These are phyloP conservation scores for Anguilla rostrata DNA, from an alignment of 2,113 vertebrate species.

Conservation along the genomic window DNA sequence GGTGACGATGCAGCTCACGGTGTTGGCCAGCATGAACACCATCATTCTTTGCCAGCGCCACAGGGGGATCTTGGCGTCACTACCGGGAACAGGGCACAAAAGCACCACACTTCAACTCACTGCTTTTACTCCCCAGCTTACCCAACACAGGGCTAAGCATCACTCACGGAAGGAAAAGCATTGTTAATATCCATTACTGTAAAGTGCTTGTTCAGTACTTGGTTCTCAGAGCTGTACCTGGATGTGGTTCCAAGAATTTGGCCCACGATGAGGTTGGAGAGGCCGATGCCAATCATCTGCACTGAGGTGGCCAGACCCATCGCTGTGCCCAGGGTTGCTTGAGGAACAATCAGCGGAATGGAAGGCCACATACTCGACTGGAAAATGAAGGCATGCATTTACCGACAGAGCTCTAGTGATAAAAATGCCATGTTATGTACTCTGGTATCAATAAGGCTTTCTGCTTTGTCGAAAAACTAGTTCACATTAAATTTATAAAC, in stretches of 20 bases:
- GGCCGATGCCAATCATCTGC: constrained; percentile 76
- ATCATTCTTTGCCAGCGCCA: constrained; percentile 80
- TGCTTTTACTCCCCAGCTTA: background rate
- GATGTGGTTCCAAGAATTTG: constrained; percentile 74
- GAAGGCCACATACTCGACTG: constrained; percentile 83
- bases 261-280: constrained; percentile 78
- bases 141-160: background rate
- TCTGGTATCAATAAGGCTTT: background rate
- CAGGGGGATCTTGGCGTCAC: constrained; percentile 74
- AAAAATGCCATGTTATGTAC: background rate
- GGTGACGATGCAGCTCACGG: constrained; percentile 66
- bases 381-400: constrained; percentile 4
- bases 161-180: background rate
- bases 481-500: background rate
- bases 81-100: constrained; percentile 35
- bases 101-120: background rate
- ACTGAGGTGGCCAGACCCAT: constrained; percentile 77
- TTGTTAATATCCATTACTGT: background rate
- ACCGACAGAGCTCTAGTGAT: background rate
- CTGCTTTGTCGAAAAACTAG: background rate
- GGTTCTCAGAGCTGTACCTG: constrained; percentile 54
- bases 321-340: constrained; percentile 74
- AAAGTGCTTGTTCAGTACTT: too few relatives aligned
- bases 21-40: constrained; percentile 80
- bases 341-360: constrained; percentile 76